A percentile compares a stretch with the other conserved stretches of the same genome.
Conservation (phyloP, 2,113 vertebrate genomes). For the Mus spicilegus region DNA sequence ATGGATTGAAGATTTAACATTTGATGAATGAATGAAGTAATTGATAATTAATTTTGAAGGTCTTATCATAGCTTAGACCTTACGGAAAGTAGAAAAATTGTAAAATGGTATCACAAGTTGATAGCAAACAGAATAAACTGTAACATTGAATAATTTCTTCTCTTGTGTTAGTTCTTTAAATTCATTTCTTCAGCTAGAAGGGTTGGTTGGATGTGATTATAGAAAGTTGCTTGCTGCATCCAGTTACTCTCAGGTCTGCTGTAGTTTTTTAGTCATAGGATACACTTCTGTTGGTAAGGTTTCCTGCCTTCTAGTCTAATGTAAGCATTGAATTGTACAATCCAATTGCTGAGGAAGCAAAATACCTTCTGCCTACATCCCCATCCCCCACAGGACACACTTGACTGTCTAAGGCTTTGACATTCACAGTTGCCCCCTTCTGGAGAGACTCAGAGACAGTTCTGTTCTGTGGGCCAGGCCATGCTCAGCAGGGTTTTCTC, state of each 20-base stretch:
- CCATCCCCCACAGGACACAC: background rate
- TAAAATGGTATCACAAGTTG: background rate
- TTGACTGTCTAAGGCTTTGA: background rate
- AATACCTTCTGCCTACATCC: background rate
- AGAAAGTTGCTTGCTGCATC: background rate
- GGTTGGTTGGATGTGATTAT: slow-evolving; percentile 33
- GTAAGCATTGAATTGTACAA: background rate
- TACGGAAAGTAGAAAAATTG: slow-evolving; percentile 26
- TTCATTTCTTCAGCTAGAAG: background rate
- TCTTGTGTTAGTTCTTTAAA: slow-evolving; percentile 54
- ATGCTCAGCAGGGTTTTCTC: slow-evolving; percentile 37
- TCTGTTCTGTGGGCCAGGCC: background rate
- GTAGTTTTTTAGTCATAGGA: background rate
- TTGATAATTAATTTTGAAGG: slow-evolving; percentile 25
- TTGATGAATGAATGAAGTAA: slow-evolving; percentile 15
- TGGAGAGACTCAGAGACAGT: background rate
- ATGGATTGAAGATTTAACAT: background rate
- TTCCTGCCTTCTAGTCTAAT: slow-evolving; percentile 19
- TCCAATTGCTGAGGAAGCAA: background rate
- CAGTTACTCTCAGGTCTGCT: slow-evolving; percentile 9
- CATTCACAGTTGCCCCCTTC: background rate
- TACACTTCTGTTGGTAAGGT: background rate
- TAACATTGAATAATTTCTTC: background rate
- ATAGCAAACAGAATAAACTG: background rate
- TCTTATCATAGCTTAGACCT: slow-evolving; percentile 55